Evolutionary conservation across 2,113 vertebrate species (phyloP), one percentile per base, ranked within the genome.

Genomic region (Donacobius atricapilla): DNA sequence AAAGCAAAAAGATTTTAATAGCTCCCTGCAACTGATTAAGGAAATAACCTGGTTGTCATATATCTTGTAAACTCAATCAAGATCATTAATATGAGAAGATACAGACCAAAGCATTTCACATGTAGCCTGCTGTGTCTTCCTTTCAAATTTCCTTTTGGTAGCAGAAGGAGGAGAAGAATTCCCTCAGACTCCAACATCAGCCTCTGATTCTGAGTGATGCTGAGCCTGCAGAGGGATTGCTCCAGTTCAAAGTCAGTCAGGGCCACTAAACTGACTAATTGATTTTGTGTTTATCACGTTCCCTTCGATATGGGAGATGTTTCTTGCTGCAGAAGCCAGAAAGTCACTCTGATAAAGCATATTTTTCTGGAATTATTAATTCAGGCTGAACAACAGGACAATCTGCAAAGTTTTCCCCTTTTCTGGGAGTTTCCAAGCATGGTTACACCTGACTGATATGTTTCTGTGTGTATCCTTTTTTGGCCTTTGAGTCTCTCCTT

Each of bases 241-340:
- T 70, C 31, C 37, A 45, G 9, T 44, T 84, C 44, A 35, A 13
- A 89, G 35, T 60, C 71, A 89, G 66, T 65, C 28, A 2, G 1
- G 24, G 15, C 13, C n/a, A 51, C 42, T 57, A 50, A 70, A 48
- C 5, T 2, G 1, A 6, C 30, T 33, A 50, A 45, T 0, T 45
- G 9, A 50, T 61, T 69, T 70, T 10, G 6, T 42, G 8, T 78
- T 70, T 75, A 64, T 33, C 15, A 57, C 31, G 53, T 31, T 33
- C 6, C 14, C 33, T 89, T 47, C 35, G 58, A 21, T 17, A 37
- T 4, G 11, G 19, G 19, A 5, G 27, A 60, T 7, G 1, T 51
- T 75, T 82, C 44, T 89, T 82, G 19, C 56, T 63, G 31, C 33
- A n/a, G 60, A 75, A 54, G 30, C 16, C 33, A 61, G 21, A 11